Base-by-base conservation (phyloP, 2,888 invertebrate species). In the Dryomyza anilis region DNA sequence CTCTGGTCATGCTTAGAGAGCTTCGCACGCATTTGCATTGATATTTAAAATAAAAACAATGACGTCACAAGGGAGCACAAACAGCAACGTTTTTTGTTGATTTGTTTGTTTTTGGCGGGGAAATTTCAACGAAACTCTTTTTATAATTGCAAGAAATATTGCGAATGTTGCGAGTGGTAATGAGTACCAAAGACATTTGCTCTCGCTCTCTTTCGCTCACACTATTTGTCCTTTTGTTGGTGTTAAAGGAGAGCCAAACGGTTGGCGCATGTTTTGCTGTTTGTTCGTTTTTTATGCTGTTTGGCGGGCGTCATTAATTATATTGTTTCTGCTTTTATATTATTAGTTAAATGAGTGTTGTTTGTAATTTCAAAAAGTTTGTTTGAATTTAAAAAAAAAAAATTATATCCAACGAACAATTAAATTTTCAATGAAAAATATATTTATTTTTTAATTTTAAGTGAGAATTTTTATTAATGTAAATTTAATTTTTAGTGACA, bases 241-340 rank as follows among this genome's bases (percentile, higher is more conserved):
- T 33, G 33, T 19, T 48, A 48, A 48, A 12, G 46, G 21, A 21
- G 21, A 48, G 46, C 19, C 16, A 48, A 21, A 48, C 39, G 39
- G 25, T 30, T 29, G 16, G 33, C 21, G 23, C 16, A 14, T 55
- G 36, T n/a, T 43, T 23, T 29, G 39, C 10, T 39, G n/a, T 10
- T 52, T 53, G 53, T 36, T 52, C 27, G 16, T 27, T 21, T 29
- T 45, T 46, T 29, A 25, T 62, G 48, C 61, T 39, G 50, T 65
- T 65, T 60, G 64, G 50, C 61, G 61, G 65, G 62, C 52, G 66
- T 57, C 57, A 61, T 65, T 61, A 65, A 65, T 58, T 57, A 27
- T 65, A 7, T 57, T 56, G 43, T 58, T 67, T 12, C 43, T 58
- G 48, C 46, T 56, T 25, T 43, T 30, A 29, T 50, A 16, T 45